Percentiles rank a stretch among this genome's conserved stretches.
Conservation (phyloP, 2,797 vertebrate species). For the Tangara arthus region DNA sequence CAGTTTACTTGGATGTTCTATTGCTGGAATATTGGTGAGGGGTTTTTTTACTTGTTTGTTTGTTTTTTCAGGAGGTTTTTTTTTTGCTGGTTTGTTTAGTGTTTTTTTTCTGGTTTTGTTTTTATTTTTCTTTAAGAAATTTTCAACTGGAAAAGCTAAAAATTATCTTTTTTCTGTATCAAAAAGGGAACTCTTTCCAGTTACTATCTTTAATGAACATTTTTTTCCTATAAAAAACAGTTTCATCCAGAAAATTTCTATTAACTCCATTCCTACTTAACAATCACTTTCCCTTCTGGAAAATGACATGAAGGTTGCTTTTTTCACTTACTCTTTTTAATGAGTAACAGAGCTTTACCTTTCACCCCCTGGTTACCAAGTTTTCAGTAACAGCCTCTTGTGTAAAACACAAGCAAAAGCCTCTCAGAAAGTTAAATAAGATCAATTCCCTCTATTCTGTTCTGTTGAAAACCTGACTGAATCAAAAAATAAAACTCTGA, state of each 20-base stretch:
- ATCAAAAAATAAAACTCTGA: neutral
- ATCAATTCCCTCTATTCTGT: neutral
- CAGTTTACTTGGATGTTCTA: neutral
- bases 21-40: neutral
- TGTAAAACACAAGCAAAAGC: conserved; percentile 15
- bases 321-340: conserved; percentile 38
- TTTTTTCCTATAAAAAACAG: neutral
- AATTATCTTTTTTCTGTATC: neutral
- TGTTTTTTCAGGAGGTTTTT: neutral
- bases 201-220: neutral
- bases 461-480: neutral
- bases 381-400: conserved; percentile 26
- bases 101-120: neutral
- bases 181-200: neutral
- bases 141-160: neutral
- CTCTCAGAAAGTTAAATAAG: neutral
- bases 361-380: conserved; percentile 36
- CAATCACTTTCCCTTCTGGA: neutral
- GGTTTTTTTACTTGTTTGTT: neutral
- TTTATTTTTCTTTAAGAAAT: neutral
- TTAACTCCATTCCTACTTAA: neutral
- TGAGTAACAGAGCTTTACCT: conserved; percentile 61
- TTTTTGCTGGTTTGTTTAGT: neutral
- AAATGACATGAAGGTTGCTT: neutral
- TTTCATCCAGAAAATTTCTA: neutral